Evolutionary conservation across 2,113 vertebrate genomes (phyloP).

Genomic region (Chaenogobius annularis): DNA sequence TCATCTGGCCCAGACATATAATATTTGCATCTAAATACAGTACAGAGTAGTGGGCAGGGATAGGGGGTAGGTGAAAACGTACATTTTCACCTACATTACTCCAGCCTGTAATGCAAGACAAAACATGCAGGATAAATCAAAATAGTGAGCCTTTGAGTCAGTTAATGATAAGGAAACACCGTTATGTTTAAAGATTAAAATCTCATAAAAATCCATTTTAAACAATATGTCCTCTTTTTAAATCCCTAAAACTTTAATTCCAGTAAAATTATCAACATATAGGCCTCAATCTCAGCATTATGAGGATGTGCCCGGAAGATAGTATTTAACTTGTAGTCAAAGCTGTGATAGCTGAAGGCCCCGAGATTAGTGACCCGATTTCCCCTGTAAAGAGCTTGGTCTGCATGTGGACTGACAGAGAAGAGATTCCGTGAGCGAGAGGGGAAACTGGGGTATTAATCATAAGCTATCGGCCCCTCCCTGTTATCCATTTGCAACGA

Average conservation of each 20-base stretch:
- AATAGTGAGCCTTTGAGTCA: too few species aligned
- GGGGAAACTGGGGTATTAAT: conserved; percentile 61
- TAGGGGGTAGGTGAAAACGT: too few species aligned
- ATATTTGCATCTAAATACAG: too few species aligned
- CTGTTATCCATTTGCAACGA: conserved; percentile 27
- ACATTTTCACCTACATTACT: too few species aligned
- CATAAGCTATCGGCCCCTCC: conserved; percentile 40
- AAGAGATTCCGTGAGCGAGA: conserved; percentile 18
- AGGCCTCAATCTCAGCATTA: conserved; percentile 25
- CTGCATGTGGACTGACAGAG: conserved; percentile 10
- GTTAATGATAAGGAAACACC: too few species aligned
- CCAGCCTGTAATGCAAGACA: too few species aligned
- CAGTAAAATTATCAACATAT: background rate
- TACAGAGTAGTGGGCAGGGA: too few species aligned
- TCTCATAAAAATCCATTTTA: too few species aligned
- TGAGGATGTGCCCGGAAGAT: conserved; percentile 24
- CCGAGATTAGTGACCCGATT: conserved; percentile 74
- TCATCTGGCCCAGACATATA: too few species aligned
- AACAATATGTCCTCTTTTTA: too few species aligned
- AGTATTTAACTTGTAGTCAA: conserved; percentile 53
- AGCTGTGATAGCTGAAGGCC: conserved; percentile 56
- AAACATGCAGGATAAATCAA: too few species aligned
- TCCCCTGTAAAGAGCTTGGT: conserved; percentile 63
- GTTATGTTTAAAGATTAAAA: too few species aligned
- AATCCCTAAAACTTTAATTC: background rate